Percentiles rank a stretch among this genome's conserved stretches.
phyloP scores from a whole-genome alignment of 2,888 invertebrate genomes.

The Octonoba sinensis region DNA sequence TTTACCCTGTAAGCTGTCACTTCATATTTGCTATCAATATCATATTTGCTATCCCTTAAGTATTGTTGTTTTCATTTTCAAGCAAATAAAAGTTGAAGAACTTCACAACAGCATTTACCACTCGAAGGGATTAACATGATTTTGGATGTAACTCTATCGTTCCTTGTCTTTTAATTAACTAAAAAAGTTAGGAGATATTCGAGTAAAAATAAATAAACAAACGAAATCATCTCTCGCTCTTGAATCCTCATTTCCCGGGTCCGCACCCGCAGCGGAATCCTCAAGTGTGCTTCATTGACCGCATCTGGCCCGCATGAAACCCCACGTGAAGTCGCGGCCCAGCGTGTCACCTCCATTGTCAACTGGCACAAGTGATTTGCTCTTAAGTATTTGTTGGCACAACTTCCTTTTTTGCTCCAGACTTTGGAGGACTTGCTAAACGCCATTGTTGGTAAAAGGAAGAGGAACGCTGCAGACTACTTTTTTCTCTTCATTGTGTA shows the following conservation, averaged over 20 bases:
- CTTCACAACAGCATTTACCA: no score
- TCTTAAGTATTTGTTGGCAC: slow-evolving; percentile 61
- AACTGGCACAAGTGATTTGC: slow-evolving; percentile 56
- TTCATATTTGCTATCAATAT: no score
- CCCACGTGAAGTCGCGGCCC: slow-evolving; percentile 31
- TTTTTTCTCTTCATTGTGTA: slow-evolving; percentile 48
- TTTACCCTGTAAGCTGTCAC: no score
- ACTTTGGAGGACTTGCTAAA: slow-evolving; percentile 53
- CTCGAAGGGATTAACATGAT: no score
- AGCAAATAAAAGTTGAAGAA: no score
- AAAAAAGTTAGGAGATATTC: neutral
- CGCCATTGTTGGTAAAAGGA: slow-evolving; percentile 42
- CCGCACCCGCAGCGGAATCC: no score
- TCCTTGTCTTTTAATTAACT: neutral
- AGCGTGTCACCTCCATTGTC: slow-evolving; percentile 60
- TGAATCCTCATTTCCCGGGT: neutral
- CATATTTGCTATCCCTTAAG: no score
- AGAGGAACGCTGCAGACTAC: slow-evolving; percentile 14
- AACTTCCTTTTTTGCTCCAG: slow-evolving; percentile 52
- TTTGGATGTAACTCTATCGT: no score
- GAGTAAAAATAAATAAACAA: neutral
- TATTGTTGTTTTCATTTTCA: no score
- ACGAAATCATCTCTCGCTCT: neutral
- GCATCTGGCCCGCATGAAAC: slow-evolving; percentile 29
- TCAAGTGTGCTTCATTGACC: slow-evolving; percentile 32